Evolutionary conservation across 92 coral and sea anemone genomes (phyloP).

Genomic region (Parazoanthus darwini): DNA sequence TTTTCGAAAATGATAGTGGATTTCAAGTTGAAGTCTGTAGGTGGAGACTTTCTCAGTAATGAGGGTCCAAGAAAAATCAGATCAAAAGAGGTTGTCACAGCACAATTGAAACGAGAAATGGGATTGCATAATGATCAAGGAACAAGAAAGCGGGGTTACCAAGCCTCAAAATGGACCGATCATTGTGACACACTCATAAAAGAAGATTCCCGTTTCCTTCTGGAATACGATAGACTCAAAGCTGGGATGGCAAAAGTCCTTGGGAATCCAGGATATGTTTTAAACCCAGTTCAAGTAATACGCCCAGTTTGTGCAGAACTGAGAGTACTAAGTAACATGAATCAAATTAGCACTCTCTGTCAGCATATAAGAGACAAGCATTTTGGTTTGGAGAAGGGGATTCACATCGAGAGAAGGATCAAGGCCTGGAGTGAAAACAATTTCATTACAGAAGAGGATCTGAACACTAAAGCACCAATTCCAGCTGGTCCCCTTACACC

Average conservation of each 20-base stretch:
- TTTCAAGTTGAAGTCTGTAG: neutral
- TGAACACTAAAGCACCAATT: slow-evolving; percentile 42
- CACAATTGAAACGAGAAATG: slow-evolving; percentile 55
- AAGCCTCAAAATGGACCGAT: slow-evolving; percentile 51
- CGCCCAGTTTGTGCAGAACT: slow-evolving; percentile 2
- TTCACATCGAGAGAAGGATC: slow-evolving; percentile 28
- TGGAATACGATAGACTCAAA: slow-evolving; percentile 22
- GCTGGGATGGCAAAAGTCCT: slow-evolving; percentile 27
- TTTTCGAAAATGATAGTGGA: slow-evolving; percentile 9
- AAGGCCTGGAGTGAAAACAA: slow-evolving; percentile 58
- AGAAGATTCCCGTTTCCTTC: slow-evolving; percentile 46
- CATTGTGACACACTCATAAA: slow-evolving; percentile 38
- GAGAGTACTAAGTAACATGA: neutral
- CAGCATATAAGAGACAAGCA: slow-evolving; percentile 60
- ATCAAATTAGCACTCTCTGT: neutral
- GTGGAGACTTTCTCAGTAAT: slow-evolving; percentile 10
- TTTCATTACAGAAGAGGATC: slow-evolving; percentile 51
- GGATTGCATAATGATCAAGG: slow-evolving; percentile 53
- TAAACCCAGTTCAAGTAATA: slow-evolving; percentile 36
- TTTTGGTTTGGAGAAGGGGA: slow-evolving; percentile 15
- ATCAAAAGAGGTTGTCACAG: slow-evolving; percentile 48
- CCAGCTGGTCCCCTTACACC: slow-evolving; percentile 37
- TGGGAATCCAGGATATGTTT: slow-evolving; percentile 21
- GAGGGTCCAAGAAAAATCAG: neutral
- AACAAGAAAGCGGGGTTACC: slow-evolving; percentile 34